Evolutionary conservation across 2,888 invertebrate species (phyloP), one percentile per base, ranked within the genome.

Genomic region (Phaonia tiefii): DNA sequence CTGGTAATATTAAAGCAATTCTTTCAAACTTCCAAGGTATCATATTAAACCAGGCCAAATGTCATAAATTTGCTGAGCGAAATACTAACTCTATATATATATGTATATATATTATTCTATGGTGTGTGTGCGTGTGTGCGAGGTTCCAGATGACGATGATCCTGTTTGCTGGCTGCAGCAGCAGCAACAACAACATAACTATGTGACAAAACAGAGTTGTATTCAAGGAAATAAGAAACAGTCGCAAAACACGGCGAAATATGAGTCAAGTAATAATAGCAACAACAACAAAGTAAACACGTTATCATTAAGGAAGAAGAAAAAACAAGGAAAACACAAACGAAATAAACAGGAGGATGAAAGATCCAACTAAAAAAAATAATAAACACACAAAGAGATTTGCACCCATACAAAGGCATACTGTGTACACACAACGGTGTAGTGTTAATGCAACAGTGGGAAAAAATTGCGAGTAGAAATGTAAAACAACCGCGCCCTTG

Each of bases 401-500:
- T 60, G 51, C 11, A 58, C 58, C 51, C 51, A 72, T 1, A 54
- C 37, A 70, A n/a, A 67, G 25, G 15, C 67, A 72, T 70, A 69
- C 65, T 31, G 31, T 31, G 8, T 31, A 31, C 31, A 31, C 3
- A 31, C 3, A 31, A 31, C 8, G 8, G 3, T 3, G 3, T 15
- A 1, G 8, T 39, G 8, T 54, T 51, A 79, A 82, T 65, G 77
- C 79, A 82, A 75, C 77, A 77, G 71, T 72, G 78, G 75, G 75
- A 66, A 67, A 49, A 58, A 56, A 63, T 44, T 31, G 44, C 49
- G 15, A 63, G 71, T 39, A 79, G 51, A 56, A 44, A 58, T 26
- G 54, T 49, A 11, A 67, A 69, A 74, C 60, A 82, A 72, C 82
- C 82, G 82, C 82, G 77, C 82, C 82, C 82, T 82, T 82, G 82